Evolutionary conservation across 1,140 invertebrate species (phyloP).

Genomic region (Leptinotarsa defecta): DNA sequence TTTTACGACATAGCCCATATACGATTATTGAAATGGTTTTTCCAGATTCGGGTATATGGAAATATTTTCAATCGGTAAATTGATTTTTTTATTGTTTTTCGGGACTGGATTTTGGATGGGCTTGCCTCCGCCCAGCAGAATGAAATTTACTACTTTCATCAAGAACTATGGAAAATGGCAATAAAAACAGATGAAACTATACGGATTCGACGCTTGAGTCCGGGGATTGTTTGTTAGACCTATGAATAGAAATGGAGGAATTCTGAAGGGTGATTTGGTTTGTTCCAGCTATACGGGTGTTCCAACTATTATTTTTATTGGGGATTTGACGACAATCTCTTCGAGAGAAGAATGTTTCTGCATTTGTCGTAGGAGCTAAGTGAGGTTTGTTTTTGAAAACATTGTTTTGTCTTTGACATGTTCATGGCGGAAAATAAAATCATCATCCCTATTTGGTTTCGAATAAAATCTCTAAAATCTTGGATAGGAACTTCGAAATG

Average conservation of each 20-base stretch:
- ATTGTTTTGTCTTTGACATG: no score
- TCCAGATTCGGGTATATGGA: constrained; percentile 31
- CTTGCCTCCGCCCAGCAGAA: constrained; percentile 2
- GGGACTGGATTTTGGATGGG: constrained; percentile 14
- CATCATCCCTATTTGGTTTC: no score
- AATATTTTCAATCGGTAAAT: constrained; percentile 36
- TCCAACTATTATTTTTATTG: not conserved
- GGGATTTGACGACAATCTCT: not conserved
- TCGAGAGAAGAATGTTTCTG: no score
- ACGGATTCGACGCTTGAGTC: not conserved
- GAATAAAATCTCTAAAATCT: no score
- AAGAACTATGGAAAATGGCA: constrained; percentile 28
- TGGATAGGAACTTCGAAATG: no score
- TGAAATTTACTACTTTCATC: constrained; percentile 34
- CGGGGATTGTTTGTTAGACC: not conserved
- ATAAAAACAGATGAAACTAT: constrained; percentile 24
- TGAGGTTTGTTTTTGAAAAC: no score
- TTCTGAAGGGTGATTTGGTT: not conserved
- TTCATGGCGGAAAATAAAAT: no score
- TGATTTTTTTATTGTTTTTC: constrained; percentile 36
- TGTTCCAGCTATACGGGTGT: not conserved
- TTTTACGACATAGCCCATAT: constrained; percentile 24
- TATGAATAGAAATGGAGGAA: not conserved
- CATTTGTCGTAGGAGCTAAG: no score
- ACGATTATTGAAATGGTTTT: constrained; percentile 28